Evolutionary conservation across 1,140 invertebrate species (phyloP).

Genomic region (Macrocentrus cingulum): DNA sequence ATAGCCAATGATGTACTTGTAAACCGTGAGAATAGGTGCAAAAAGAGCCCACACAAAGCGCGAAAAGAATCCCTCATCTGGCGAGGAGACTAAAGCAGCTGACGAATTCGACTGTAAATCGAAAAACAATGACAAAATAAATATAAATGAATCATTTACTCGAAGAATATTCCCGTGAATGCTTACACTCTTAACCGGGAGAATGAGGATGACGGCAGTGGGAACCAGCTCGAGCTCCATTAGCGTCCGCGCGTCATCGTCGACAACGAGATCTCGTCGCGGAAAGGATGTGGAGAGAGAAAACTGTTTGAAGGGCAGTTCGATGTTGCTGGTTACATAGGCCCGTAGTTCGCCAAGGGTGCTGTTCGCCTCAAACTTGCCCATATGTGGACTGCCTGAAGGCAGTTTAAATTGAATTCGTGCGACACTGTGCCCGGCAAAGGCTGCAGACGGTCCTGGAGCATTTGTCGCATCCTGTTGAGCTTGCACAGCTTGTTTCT

Average conservation of each 20-base stretch:
- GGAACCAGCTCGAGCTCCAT: slow-evolving; percentile 74
- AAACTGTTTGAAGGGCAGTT: slow-evolving; percentile 62
- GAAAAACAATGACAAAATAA: slow-evolving; percentile 23
- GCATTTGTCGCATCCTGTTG: slow-evolving; percentile 30
- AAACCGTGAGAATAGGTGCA: slow-evolving; percentile 41
- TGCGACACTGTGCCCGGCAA: slow-evolving; percentile 49
- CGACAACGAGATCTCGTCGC: slow-evolving; percentile 68
- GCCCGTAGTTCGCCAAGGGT: slow-evolving; percentile 61
- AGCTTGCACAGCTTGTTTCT: slow-evolving; percentile 31
- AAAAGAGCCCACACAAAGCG: slow-evolving; percentile 46
- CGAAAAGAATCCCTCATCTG: slow-evolving; percentile 39
- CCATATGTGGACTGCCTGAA: slow-evolving; percentile 70
- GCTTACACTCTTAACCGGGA: slow-evolving; percentile 62
- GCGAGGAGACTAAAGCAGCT: slow-evolving; percentile 33
- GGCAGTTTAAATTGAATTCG: slow-evolving; percentile 83
- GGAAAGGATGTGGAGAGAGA: slow-evolving; percentile 79
- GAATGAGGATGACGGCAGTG: slow-evolving; percentile 76
- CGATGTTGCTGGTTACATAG: slow-evolving; percentile 63
- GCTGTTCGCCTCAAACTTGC: slow-evolving; percentile 64
- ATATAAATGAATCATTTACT: slow-evolving; percentile 4
- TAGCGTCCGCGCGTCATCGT: slow-evolving; percentile 66
- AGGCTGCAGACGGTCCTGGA: slow-evolving; percentile 33
- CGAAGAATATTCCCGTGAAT: background rate
- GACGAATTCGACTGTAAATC: slow-evolving; percentile 35
- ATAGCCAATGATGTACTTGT: slow-evolving; percentile 44